Evolutionary conservation across 2,888 invertebrate species (phyloP).

Genomic region (Acrocyrtus sp.): DNA sequence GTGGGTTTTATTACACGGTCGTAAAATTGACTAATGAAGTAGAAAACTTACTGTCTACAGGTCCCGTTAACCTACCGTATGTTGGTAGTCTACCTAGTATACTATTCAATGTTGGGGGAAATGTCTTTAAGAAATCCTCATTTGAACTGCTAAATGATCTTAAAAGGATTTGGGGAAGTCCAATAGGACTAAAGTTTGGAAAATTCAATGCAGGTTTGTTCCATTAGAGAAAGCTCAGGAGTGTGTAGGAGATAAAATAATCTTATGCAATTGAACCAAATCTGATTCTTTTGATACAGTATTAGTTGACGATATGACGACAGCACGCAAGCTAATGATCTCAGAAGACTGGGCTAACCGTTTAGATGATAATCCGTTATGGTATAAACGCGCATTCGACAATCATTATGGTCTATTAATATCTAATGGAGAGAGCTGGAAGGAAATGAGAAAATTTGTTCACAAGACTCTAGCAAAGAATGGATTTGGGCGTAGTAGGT

Average conservation of each 20-base stretch:
- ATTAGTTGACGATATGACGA: conserved; percentile 43
- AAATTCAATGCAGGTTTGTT: conserved; percentile 33
- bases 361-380: conserved; percentile 39
- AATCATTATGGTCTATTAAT: conserved; percentile 48
- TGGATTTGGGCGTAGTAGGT: conserved; percentile 49
- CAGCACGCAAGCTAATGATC: conserved; percentile 43
- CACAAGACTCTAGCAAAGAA: conserved; percentile 47
- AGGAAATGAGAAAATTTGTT: conserved; percentile 56
- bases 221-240: background rate
- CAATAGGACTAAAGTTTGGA: conserved; percentile 38
- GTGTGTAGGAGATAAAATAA: too few relatives aligned
- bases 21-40: too few relatives aligned
- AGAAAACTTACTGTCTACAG: too few relatives aligned
- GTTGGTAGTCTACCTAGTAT: conserved; percentile 40
- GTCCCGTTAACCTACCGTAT: conserved; percentile 24
- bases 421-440: conserved; percentile 56
- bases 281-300: conserved; percentile 25
- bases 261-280: too few relatives aligned
- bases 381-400: conserved; percentile 50
- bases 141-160: conserved; percentile 42
- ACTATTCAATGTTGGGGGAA: conserved; percentile 16
- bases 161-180: conserved; percentile 45
- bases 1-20: too few relatives aligned
- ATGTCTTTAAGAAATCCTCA: conserved; percentile 15
- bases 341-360: conserved; percentile 56